Evolutionary conservation across 2,888 invertebrate species (phyloP).

Genomic region (Ophion ellenae): DNA sequence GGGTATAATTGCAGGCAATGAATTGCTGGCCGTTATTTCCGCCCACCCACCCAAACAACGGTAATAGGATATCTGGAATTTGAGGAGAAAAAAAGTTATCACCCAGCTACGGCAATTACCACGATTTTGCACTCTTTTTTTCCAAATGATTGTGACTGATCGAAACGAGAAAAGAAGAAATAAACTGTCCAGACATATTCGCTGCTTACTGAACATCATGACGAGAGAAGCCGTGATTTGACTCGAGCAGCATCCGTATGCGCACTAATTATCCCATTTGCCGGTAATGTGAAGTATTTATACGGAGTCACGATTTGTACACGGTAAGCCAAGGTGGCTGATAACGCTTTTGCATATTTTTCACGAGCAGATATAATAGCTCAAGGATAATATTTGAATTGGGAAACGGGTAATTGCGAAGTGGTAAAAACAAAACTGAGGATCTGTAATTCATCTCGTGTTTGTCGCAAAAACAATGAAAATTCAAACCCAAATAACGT

Average conservation of each 20-base stretch:
- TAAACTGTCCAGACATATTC: not conserved
- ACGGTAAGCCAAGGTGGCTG: conserved; percentile 66
- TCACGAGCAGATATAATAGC: conserved; percentile 61
- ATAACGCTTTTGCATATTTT: conserved; percentile 74
- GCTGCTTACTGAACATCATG: conserved; percentile 52
- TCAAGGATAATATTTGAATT: conserved; percentile 25
- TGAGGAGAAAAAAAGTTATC: conserved; percentile 64
- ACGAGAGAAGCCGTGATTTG: conserved; percentile 54
- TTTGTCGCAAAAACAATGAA: not conserved
- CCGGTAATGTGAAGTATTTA: conserved; percentile 69
- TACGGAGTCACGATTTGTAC: conserved; percentile 54
- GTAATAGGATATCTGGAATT: conserved; percentile 63
- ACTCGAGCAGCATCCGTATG: conserved; percentile 54
- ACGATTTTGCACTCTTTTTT: not conserved
- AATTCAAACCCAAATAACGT: not conserved
- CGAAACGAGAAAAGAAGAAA: not conserved
- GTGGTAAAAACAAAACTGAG: conserved; percentile 6
- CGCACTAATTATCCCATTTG: conserved; percentile 68
- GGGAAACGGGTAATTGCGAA: not conserved
- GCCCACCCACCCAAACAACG: conserved; percentile 77
- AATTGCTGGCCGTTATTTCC: conserved; percentile 78
- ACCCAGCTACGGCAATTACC: too few relatives aligned
- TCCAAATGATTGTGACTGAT: not conserved
- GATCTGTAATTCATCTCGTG: conserved; percentile 19
- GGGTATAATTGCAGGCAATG: conserved; percentile 83